Evolutionary conservation across 2,888 invertebrate species (phyloP), one percentile per base, ranked within the genome.

Genomic region (Thereva unica): DNA sequence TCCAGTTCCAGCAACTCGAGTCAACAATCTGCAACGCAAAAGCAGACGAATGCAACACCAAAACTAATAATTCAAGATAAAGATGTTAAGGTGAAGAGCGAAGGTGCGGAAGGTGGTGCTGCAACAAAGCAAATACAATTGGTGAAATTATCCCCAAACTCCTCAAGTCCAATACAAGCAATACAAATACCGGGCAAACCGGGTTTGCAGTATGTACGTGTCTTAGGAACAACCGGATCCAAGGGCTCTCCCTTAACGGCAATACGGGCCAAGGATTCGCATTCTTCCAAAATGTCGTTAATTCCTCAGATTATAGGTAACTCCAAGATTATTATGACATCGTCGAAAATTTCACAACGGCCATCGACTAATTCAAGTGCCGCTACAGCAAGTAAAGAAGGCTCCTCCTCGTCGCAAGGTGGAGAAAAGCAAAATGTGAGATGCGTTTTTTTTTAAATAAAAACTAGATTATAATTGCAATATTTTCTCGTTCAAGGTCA

Each of bases 201-300:
- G 68, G 78, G 79, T 3, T 82, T 89, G 68, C 89, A 89, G 74
- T 89, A 88, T 76, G 86, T 89, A n/a, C 85, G 89, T 71, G 84
- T 89, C 47, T 82, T 89, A 12, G 84, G 84, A 66, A 82, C 82
- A 49, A 73, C 82, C 23, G 35, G 44, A 12, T 53, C 78, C 9
- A 76, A 80, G 37, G 74, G 72, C 10, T 71, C 73, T 23, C 74
- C 77, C 35, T 76, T 80, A 63, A 77, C 78, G 44, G 77, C 73
- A 10, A 72, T 73, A 40, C 73, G 71, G 49, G 71, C 74, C 6
- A 69, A 57, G 34, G 67, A 70, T 37, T 52, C 73, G 10, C 76
- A 75, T 68, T 71, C 74, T 12, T 67, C 73, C 1, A 71, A 73
- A 68, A 63, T 53, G 41, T 47, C 47, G 38, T 50, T 61, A 41